Evolutionary conservation across 2,113 vertebrate genomes (phyloP), one percentile per base, ranked within the genome.

Genomic region (Ahaetulla prasina): DNA sequence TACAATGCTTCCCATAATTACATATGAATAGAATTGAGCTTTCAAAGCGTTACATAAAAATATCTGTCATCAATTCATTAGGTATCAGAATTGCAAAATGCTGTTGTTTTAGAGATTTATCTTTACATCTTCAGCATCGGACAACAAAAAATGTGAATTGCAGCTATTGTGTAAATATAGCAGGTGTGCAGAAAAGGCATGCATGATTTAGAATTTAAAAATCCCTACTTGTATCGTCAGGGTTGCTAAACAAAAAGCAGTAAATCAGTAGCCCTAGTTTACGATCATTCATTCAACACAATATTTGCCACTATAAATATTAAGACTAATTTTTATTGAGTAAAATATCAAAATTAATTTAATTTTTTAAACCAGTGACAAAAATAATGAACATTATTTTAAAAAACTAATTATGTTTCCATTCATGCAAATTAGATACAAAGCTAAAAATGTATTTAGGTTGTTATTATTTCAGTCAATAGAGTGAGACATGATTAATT

Each of bases 81-180:
- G 5, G 54, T 11, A 90, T n/a, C 8, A 47, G 0, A 88, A 4
- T 84, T 89, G 52, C 20, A 55, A 91, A 89, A 60, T 68, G 89
- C 25, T 92, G 35, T 92, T 55, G 89, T 94, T 93, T 63, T 57
- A 74, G 49, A 52, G 88, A 88, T 86, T 18, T 74, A 85, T 94
- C 89, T 88, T 91, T 22, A 86, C 0, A 93, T 93, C 90, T 91
- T 43, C 10, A 27, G 52, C 57, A 12, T 39, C 11, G 49, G 54
- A 91, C 25, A 91, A 23, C 14, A 7, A 49, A 93, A 91, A 93
- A 1, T 68, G 90, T 88, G 80, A 94, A 95, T 89, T 55, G 91
- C 94, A 96, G 93, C 92, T 84, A 0, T 35, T 55, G 80, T 93
- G 94, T 92, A 91, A 93, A 95, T 93, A 92, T 89, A 93, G 11